These are phyloP conservation scores for Cephus pygmeus DNA, from an alignment of 2,888 invertebrate species.

Conservation along the genomic window DNA sequence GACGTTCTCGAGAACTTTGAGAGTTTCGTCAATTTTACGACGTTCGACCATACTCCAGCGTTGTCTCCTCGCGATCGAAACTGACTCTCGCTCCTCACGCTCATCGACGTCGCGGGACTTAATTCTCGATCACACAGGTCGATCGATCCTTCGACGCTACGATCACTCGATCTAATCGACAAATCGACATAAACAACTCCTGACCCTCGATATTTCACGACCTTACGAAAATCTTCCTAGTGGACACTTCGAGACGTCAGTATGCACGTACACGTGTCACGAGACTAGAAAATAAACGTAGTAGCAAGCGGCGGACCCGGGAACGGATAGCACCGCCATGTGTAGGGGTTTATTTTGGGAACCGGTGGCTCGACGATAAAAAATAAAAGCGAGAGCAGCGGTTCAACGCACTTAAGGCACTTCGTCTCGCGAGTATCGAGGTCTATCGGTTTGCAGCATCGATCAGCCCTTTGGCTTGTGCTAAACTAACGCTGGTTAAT, in stretches of 20 bases:
- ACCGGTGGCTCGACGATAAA: slow-evolving; percentile 24
- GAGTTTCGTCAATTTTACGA: slow-evolving; percentile 14
- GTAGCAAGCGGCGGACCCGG: slow-evolving; percentile 29
- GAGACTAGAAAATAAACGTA: slow-evolving; percentile 48
- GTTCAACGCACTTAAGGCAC: slow-evolving; percentile 39
- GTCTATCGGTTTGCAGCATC: background rate
- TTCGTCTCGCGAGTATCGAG: background rate
- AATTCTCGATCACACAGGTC: background rate
- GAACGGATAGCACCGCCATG: slow-evolving; percentile 33
- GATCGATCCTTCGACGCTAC: background rate
- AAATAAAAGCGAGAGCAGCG: slow-evolving; percentile 26
- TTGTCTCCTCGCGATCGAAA: background rate
- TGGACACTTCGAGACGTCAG: background rate
- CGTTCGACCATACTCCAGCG: slow-evolving; percentile 7
- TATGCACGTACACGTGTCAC: slow-evolving; percentile 5
- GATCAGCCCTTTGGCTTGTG: background rate
- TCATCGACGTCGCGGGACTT: background rate
- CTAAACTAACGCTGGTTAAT: background rate
- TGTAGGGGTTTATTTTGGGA: slow-evolving; percentile 57
- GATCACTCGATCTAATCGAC: background rate
- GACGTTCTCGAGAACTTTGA: slow-evolving; percentile 6
- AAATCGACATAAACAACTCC: background rate
- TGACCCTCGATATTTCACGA: background rate
- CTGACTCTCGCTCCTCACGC: background rate
- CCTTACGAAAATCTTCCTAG: background rate